phyloP scores from a whole-genome alignment of 1,140 invertebrate species.

The Intoshia linei region DNA sequence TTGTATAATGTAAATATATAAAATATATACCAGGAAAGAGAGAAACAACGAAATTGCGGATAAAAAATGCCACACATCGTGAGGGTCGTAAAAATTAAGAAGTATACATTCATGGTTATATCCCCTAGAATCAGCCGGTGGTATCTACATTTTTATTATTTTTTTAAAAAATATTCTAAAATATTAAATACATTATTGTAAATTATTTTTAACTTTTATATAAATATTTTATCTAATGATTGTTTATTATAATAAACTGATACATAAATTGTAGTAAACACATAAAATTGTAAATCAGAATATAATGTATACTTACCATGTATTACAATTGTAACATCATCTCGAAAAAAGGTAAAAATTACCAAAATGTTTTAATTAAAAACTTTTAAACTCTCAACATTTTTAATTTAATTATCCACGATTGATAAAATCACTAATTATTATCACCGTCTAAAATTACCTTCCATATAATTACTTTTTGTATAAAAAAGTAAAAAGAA shows the following conservation, averaged over 20 bases:
- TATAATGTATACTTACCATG: neutral
- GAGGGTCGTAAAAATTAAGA: constrained; percentile 44
- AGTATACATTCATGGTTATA: constrained; percentile 40
- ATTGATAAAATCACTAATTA: neutral
- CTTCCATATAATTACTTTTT: constrained; percentile 44
- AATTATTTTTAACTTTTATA: constrained; percentile 1
- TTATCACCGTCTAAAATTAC: constrained; percentile 10
- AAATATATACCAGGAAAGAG: constrained; percentile 30
- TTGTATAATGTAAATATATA: neutral
- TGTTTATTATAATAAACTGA: constrained; percentile 7
- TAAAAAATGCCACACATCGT: constrained; percentile 59
- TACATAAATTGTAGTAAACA: constrained; percentile 2
- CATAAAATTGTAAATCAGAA: neutral
- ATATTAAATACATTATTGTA: neutral
- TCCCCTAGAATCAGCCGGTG: constrained; percentile 38
- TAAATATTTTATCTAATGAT: neutral
- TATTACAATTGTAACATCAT: neutral
- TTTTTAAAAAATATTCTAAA: neutral
- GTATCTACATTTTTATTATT: constrained; percentile 25
- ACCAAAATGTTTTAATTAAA: constrained; percentile 5
- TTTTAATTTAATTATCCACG: constrained; percentile 1
- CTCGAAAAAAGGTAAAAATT: neutral
- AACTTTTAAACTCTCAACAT: constrained; percentile 4
- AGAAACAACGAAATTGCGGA: constrained; percentile 52
- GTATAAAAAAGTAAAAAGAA: constrained; percentile 39